Percentiles rank a stretch among this genome's conserved stretches.
phyloP scores from a whole-genome alignment of 37 sponge, comb jelly and placozoan genomes.

The Aplysina aerophoba region DNA sequence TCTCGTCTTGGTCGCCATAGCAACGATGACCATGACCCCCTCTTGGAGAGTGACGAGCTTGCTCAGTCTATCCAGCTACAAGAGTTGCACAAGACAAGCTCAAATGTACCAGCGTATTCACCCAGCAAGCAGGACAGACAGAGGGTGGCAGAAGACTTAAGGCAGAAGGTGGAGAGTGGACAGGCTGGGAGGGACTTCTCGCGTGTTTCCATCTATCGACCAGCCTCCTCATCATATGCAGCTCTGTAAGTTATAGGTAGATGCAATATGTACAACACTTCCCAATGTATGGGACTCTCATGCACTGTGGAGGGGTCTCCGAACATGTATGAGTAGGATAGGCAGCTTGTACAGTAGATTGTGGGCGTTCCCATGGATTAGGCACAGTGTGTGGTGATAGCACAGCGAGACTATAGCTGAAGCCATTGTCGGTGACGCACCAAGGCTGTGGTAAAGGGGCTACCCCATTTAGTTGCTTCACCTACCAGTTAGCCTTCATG shows the following conservation, averaged over 20 bases:
- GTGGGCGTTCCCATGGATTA: no score
- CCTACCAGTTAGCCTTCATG: neutral
- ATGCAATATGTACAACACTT: no score
- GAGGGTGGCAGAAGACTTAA: constrained; percentile 8
- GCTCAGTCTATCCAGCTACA: neutral
- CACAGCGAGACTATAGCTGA: no score
- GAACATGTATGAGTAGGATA: no score
- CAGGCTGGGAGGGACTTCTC: constrained; percentile 26
- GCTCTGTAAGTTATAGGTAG: constrained; percentile 17
- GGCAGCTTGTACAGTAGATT: no score
- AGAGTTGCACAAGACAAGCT: neutral
- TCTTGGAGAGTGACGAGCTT: neutral
- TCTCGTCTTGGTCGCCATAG: neutral
- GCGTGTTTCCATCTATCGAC: neutral
- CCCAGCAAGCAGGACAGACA: neutral
- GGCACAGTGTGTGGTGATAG: no score
- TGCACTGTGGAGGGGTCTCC: no score
- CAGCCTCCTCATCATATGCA: neutral
- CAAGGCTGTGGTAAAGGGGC: no score
- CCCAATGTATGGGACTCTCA: no score
- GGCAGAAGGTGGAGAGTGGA: constrained; percentile 17
- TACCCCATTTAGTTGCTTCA: no score
- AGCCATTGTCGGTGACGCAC: no score
- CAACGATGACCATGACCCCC: neutral
- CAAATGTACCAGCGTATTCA: neutral